Percentiles rank a stretch among this genome's conserved stretches.
Conservation (phyloP, 2,797 vertebrate species). For the Centropyge bicolor region DNA sequence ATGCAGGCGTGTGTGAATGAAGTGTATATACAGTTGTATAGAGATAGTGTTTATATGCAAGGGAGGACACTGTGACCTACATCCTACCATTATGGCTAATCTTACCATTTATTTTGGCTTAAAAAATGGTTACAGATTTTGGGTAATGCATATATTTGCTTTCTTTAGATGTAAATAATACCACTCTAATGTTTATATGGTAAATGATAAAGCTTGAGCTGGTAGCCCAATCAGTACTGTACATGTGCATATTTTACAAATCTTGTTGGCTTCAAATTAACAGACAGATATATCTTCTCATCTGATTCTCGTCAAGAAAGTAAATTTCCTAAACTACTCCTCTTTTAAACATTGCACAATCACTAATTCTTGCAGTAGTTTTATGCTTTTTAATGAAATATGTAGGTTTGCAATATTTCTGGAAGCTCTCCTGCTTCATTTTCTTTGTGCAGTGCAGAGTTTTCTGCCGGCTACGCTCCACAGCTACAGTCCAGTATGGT, state of each 20-base stretch:
- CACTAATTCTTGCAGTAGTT: background rate
- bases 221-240: background rate
- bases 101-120: background rate
- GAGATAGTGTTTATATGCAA: background rate
- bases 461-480: background rate
- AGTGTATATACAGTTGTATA: background rate
- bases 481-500: background rate
- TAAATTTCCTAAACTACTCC: background rate
- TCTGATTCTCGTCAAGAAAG: background rate
- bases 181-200: background rate
- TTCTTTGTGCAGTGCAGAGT: slow-evolving; percentile 2
- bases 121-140: background rate
- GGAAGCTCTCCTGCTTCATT: background rate
- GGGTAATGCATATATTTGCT: background rate
- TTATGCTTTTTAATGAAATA: background rate
- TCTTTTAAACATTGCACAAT: background rate
- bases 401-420: background rate
- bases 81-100: background rate
- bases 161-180: background rate
- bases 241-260: no score
- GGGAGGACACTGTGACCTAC: background rate
- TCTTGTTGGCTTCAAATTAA: background rate
- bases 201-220: background rate
- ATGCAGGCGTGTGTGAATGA: background rate
- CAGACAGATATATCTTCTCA: background rate